Evolutionary conservation across 1,140 invertebrate species (phyloP).

Genomic region (Papilio polytes): DNA sequence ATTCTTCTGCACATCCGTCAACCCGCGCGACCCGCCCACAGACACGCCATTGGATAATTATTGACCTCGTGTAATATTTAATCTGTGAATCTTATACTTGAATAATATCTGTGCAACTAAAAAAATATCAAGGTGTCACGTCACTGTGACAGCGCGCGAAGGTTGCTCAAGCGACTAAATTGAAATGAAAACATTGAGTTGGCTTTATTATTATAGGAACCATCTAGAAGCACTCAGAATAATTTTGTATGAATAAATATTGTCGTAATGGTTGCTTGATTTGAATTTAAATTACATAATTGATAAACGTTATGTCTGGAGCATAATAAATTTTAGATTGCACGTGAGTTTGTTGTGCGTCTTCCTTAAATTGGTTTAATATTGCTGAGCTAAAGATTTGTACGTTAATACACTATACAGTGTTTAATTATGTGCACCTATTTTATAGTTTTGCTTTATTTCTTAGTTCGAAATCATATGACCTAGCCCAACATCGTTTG

Average conservation of each 20-base stretch:
- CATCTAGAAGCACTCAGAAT: neutral
- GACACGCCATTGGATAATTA: conserved; percentile 58
- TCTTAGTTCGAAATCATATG: neutral
- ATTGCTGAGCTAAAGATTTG: no score
- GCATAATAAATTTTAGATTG: neutral
- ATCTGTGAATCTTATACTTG: conserved; percentile 21
- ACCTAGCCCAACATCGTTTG: neutral
- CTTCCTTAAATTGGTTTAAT: no score
- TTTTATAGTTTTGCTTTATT: neutral
- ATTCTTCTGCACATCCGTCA: conserved; percentile 52
- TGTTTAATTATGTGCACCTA: no score
- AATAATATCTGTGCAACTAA: conserved; percentile 21
- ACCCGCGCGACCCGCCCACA: conserved; percentile 46
- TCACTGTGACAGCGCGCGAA: conserved; percentile 27
- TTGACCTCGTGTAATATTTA: conserved; percentile 50
- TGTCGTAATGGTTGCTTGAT: neutral
- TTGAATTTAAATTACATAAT: neutral
- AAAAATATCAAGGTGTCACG: conserved; percentile 34
- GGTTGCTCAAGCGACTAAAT: conserved; percentile 26
- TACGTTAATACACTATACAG: no score
- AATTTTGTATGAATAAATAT: conserved; percentile 1
- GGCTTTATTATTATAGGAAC: neutral
- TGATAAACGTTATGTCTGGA: neutral
- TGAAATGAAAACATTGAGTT: conserved; percentile 24
- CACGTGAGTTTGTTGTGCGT: neutral